Base-by-base conservation (phyloP, 2,797 vertebrate genomes). In the Miopithecus talapoin region DNA sequence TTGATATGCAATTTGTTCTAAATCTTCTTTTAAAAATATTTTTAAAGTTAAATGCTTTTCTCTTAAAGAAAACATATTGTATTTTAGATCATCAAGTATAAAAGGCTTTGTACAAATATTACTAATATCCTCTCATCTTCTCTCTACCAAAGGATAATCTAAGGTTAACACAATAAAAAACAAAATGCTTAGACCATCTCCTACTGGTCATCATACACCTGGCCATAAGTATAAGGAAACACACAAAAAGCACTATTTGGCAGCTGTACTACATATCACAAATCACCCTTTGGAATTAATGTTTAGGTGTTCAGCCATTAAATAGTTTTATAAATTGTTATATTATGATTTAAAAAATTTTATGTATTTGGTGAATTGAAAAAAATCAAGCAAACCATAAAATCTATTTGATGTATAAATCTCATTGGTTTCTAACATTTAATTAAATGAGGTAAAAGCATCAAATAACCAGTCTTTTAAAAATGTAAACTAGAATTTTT, bases 141-240 rank as follows among this genome's bases (percentile, higher is more conserved):
- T 95, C 79, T 89, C 48, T 83, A 94, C 36, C 86, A 95, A 97
- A 88, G 48, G 8, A 89, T 72, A 86, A 80, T 46, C 50, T 93
- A 75, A 83, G 11, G 5, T 92, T 87, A 97, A 97, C 53, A 95
- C 41, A 88, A 83, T 28, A 87, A 93, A 95, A 96, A 90, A 68
- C 43, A 95, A 91, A 92, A 92, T 61, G 88, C 61, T 68, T 59
- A 94, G 36, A 79, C 30, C 28, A 87, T 68, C 78, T 64, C 43
- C 94, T 89, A 93, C 59, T 76, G 19, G 68, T 80, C 33, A 92
- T 78, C 68, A 90, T 91, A 89, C 30, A 85, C 21, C 48, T 85
- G 85, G 43, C 21, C 50, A 68, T 43, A 91, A 85, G 36, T 83
- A 89, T 61, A 89, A 96, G 89, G 30, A 61, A 96, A 93, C 30